These are phyloP conservation scores for Limnothrissa miodon DNA, from an alignment of 2,113 vertebrate genomes.

Conservation along the genomic window DNA sequence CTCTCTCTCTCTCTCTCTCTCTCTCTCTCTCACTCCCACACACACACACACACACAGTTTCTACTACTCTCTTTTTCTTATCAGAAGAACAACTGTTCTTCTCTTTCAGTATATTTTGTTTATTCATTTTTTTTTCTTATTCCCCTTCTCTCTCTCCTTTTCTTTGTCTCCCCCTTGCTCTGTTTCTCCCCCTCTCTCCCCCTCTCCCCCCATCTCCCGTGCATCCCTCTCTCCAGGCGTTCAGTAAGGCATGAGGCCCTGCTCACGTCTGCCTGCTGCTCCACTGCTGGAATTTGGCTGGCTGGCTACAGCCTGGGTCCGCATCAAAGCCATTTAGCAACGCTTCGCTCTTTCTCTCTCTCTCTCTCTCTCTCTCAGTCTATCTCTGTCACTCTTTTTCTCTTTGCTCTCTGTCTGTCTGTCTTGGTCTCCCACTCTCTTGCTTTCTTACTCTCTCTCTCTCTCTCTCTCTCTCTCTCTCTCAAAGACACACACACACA, in stretches of 20 bases:
- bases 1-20: neutral
- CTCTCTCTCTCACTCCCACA: neutral
- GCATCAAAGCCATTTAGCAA: constrained; percentile 75
- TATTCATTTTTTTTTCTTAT: neutral
- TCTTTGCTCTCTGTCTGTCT: too few species aligned
- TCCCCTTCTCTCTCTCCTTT: constrained; percentile 45
- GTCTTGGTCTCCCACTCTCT: too few species aligned
- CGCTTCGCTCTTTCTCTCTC: too few species aligned
- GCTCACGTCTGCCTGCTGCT: constrained; percentile 36
- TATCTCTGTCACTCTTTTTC: too few species aligned
- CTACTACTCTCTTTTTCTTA: neutral
- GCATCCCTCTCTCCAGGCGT: neutral
- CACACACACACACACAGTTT: too few species aligned
- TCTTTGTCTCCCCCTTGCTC: neutral
- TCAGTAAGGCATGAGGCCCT: neutral
- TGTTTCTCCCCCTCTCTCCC: too few species aligned
- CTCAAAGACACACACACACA: constrained; percentile 4
- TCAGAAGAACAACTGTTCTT: neutral
- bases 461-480: too few species aligned
- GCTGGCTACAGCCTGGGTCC: constrained; percentile 51
- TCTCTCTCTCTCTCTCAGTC: too few species aligned
- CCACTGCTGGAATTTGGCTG: constrained; percentile 64
- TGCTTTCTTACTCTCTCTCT: too few species aligned
- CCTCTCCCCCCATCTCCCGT: too few species aligned
- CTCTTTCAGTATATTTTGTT: neutral